Evolutionary conservation across 1,140 invertebrate genomes (phyloP), one percentile per base, ranked within the genome.

Genomic region (Tyrophagus putrescentiae): DNA sequence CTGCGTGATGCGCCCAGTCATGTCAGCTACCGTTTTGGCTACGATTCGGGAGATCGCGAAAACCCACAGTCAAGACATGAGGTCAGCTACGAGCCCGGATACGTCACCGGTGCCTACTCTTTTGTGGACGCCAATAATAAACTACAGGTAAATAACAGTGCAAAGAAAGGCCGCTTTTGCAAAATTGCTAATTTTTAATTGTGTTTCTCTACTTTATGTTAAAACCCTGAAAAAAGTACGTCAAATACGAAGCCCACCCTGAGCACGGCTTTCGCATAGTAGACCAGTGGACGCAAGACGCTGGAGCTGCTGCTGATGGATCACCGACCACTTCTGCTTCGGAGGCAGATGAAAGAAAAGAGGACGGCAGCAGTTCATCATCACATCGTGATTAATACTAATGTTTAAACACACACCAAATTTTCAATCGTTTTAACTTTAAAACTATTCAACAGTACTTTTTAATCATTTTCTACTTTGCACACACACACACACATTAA

Each of bases 241-340:
- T 54, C 3, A 13, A 54, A 25, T 54, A 54, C 39, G 52, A 54
- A 54, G 28, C 52, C 13, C 52, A 54, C 39, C 52, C 52, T 1
- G 52, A 54, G 27, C 52, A 54, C 39, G 52, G 52, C 13, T 54
- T 54, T 54, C 52, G 52, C 25, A 54, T 54, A 21, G 52, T 54
- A 33, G 11, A 54, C n/a, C 52, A 54, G 27, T 54, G 52, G 52
- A 54, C 52, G n/a, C 16, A 31, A 33, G 27, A 54, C 13, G 13
- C 13, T 50, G 52, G 39, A n/a, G n/a, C n/a, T n/a, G n/a, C n/a
- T n/a, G n/a, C n/a, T n/a, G n/a, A n/a, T n/a, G n/a, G n/a, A n/a
- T n/a, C n/a, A n/a, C n/a, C n/a, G n/a, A n/a, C n/a, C n/a, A n/a
- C n/a, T n/a, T n/a, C n/a, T n/a, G n/a, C n/a, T n/a, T n/a, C n/a